These are phyloP conservation scores for Spongilla lacustris DNA, from an alignment of 37 sponge, comb jelly and placozoan species.

Conservation along the genomic window DNA sequence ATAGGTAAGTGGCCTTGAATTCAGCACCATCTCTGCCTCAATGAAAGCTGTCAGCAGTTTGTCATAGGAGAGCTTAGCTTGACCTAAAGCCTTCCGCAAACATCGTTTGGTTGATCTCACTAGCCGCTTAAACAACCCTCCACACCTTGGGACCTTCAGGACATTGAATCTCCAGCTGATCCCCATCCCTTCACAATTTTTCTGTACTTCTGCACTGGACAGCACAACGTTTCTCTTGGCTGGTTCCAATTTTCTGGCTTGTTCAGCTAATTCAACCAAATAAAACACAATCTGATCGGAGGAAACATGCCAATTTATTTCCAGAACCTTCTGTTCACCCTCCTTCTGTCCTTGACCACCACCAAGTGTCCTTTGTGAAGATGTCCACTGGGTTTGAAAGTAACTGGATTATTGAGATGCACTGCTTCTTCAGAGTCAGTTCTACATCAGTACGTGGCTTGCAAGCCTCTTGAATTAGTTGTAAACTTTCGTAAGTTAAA, in stretches of 20 bases:
- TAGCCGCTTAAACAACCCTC: too few relatives aligned
- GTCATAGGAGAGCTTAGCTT: too few relatives aligned
- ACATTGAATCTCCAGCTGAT: too few relatives aligned
- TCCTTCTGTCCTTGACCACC: background rate
- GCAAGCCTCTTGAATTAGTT: conserved; percentile 28
- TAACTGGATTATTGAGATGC: background rate
- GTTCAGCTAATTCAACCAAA: conserved; percentile 8
- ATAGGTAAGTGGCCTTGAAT: too few relatives aligned
- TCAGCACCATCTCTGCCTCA: too few relatives aligned
- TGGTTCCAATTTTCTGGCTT: conserved; percentile 10
- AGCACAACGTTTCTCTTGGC: conserved; percentile 36
- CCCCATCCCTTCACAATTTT: too few relatives aligned
- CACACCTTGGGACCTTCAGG: too few relatives aligned
- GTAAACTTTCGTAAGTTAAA: conserved; percentile 36
- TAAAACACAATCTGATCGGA: conserved; percentile 14
- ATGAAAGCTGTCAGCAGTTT: too few relatives aligned
- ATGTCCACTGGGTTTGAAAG: background rate
- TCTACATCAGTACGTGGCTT: too few relatives aligned
- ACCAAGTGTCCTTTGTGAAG: background rate
- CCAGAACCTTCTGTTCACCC: conserved; percentile 21
- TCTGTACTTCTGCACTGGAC: too few relatives aligned
- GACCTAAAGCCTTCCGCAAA: too few relatives aligned
- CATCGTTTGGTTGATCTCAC: too few relatives aligned
- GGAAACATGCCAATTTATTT: conserved; percentile 16
- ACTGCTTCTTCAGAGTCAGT: background rate